A percentile compares a stretch with the other conserved stretches of the same genome.
Evolutionary conservation across 2,797 vertebrate genomes (phyloP).

Genomic region (Sebastes itinus): DNA sequence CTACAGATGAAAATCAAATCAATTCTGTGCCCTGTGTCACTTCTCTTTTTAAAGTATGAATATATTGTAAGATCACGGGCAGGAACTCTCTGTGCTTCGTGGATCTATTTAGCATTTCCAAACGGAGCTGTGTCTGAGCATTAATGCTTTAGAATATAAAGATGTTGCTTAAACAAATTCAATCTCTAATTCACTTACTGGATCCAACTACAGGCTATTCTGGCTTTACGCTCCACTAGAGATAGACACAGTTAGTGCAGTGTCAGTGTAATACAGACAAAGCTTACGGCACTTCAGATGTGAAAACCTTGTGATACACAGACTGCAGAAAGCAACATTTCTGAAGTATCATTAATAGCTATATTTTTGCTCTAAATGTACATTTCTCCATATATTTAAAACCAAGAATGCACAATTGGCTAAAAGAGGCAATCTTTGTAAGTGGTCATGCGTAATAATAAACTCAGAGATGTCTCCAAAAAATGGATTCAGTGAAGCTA

Average conservation of each 20-base stretch:
- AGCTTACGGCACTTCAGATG: not conserved
- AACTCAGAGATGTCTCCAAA: constrained; percentile 27
- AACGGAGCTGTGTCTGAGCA: constrained; percentile 10
- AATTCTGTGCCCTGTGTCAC: not conserved
- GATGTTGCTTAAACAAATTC: constrained; percentile 23
- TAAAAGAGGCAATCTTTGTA: constrained; percentile 11
- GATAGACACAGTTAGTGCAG: not conserved
- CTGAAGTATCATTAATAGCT: not conserved
- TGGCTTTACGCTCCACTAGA: not conserved
- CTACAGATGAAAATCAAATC: constrained; percentile 5
- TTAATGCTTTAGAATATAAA: constrained; percentile 4
- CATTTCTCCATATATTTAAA: not conserved
- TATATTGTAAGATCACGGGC: not conserved
- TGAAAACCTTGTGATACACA: not conserved
- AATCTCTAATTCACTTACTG: constrained; percentile 24
- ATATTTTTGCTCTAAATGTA: not conserved
- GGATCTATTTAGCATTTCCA: constrained; percentile 19
- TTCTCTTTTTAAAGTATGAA: constrained; percentile 30
- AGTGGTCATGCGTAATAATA: constrained; percentile 18
- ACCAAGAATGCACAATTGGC: not conserved
- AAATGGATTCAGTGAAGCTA: constrained; percentile 13
- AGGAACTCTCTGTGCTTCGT: not conserved
- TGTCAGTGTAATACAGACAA: not conserved
- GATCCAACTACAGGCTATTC: not conserved
- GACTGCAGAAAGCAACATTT: not conserved